Evolutionary conservation across 2,888 invertebrate genomes (phyloP).

Genomic region (Polyploca ridens): DNA sequence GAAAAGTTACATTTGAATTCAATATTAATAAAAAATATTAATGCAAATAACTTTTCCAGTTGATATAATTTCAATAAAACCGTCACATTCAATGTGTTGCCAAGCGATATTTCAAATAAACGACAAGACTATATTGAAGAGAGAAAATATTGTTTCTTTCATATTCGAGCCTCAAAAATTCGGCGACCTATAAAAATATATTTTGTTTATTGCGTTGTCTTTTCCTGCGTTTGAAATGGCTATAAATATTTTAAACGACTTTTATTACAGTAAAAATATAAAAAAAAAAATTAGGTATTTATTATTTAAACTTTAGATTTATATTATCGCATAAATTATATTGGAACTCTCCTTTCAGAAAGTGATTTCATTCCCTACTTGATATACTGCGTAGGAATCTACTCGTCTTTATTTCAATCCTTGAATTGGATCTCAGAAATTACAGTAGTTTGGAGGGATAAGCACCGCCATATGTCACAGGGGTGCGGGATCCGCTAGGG

Average conservation of each 20-base stretch:
- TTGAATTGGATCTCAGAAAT: slow-evolving; percentile 67
- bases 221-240: neutral
- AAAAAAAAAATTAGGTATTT: no score
- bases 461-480: slow-evolving; percentile 69
- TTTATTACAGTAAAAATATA: neutral
- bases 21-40: no score
- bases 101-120: slow-evolving; percentile 47
- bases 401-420: slow-evolving; percentile 62
- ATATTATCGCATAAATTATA: slow-evolving; percentile 10
- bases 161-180: slow-evolving; percentile 8
- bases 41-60: slow-evolving; percentile 35
- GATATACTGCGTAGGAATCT: slow-evolving; percentile 31
- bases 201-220: neutral
- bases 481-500: slow-evolving; percentile 35
- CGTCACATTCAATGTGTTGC: slow-evolving; percentile 61
- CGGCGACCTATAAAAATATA: neutral
- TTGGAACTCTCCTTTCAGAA: slow-evolving; percentile 23
- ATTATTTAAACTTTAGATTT: neutral
- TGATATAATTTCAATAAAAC: slow-evolving; percentile 59
- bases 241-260: neutral
- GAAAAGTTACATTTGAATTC: no score
- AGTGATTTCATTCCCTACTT: slow-evolving; percentile 40
- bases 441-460: slow-evolving; percentile 74
- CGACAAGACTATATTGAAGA: slow-evolving; percentile 50
- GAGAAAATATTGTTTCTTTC: slow-evolving; percentile 37